Base-by-base conservation (phyloP, 2,888 invertebrate species). In the Marasmarcha lunaedactyla region DNA sequence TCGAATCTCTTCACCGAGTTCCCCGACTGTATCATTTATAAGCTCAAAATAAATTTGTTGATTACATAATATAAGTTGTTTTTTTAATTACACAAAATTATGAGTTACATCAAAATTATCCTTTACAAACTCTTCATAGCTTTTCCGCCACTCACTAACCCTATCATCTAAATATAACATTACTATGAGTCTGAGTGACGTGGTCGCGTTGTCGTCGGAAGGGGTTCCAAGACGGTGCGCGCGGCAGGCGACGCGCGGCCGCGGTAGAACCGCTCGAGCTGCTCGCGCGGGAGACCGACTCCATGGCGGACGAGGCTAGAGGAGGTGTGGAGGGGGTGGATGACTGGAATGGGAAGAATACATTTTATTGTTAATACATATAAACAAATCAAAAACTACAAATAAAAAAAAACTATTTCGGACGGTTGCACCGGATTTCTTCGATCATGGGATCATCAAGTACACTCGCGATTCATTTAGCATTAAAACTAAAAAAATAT, bases 161-260 rank as follows among this genome's bases (percentile, higher is more conserved):
- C 10, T n/a, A 7, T 30, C n/a, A 30, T n/a, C 10, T 11, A 11
- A 11, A 30, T 4, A 20, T 20, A 20, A 20, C 20, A 20, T 20
- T 20, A 20, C 14, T n/a, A 11, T 14, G n/a, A 30, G 30, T 30
- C 10, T 7, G 41, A 20, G 25, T 86, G 41, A 87, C 85, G 48
- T 87, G 87, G 77, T 84, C 30, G 85, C 67, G 41, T 85, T 89
- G 85, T 37, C 89, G 83, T 44, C 89, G 86, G 73, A 92, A 92
- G 0, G 90, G 90, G 63, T 91, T 92, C 91, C 91, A 91, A 26
- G 86, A 78, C 42, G 85, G 73, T 2, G 87, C 70, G 1, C 83
- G 67, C 0, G 85, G 72, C 0, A 84, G 74, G 1, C 58, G 81
- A 48, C 71, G 55, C 7, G 70, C 69, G 0, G 71, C 70, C 1